A percentile compares a stretch with the other conserved stretches of the same genome.
phyloP scores from a whole-genome alignment of 2,797 vertebrate species.

The Rhinella marina region DNA sequence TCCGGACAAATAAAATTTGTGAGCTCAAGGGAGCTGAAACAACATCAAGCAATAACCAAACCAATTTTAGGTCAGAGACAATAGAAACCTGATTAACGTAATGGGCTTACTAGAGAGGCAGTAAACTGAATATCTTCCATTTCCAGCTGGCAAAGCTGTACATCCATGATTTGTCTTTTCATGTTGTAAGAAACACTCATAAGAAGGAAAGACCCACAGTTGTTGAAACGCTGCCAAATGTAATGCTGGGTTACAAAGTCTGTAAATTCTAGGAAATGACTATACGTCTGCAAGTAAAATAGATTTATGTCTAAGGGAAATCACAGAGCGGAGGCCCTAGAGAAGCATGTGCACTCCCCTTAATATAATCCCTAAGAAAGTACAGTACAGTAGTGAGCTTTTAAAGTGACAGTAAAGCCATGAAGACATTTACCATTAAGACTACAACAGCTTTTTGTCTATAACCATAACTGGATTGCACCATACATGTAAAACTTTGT shows the following conservation, averaged over 20 bases:
- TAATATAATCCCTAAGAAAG: conserved; percentile 7
- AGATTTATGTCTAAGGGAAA: conserved; percentile 55
- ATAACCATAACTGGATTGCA: neutral
- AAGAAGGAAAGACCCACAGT: conserved; percentile 34
- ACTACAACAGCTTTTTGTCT: neutral
- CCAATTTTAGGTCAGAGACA: neutral
- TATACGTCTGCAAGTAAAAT: conserved; percentile 55
- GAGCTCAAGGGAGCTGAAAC: neutral
- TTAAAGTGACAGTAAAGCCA: neutral
- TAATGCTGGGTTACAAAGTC: conserved; percentile 44
- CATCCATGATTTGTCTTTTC: conserved; percentile 2
- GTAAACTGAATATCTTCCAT: neutral
- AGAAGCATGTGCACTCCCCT: neutral
- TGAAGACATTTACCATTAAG: neutral
- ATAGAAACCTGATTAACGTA: conserved; percentile 5
- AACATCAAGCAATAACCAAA: neutral
- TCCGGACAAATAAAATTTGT: neutral
- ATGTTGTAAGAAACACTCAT: neutral
- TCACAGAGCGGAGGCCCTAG: conserved; percentile 4
- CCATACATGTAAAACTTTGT: neutral
- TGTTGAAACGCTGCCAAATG: conserved; percentile 48
- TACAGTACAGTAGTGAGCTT: neutral
- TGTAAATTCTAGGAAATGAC: conserved; percentile 59
- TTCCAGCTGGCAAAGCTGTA: conserved; percentile 11
- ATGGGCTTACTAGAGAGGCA: neutral